A percentile compares a stretch with the other conserved stretches of the same genome.
Conservation (phyloP, 1,140 invertebrate genomes). For the Paraescarpia echinospica region DNA sequence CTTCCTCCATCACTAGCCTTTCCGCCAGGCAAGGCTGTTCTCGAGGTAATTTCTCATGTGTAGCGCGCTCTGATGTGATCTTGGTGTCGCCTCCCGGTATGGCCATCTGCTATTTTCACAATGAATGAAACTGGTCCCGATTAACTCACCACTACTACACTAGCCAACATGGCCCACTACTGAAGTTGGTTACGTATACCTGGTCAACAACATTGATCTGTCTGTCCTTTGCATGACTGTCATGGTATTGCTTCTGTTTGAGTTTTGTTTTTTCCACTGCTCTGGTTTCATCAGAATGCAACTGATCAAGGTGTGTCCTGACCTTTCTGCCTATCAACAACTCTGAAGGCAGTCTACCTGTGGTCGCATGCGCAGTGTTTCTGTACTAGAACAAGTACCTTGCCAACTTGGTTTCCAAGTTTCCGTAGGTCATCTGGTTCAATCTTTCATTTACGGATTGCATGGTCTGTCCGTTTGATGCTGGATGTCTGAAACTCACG, state of each 20-base stretch:
- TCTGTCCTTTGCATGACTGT: background rate
- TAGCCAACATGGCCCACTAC: background rate
- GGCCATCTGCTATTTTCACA: background rate
- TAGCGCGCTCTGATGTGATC: background rate
- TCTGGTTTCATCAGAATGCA: background rate
- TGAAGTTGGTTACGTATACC: background rate
- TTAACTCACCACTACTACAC: background rate
- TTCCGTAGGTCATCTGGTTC: too few species aligned
- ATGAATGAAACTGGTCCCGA: background rate
- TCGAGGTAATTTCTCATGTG: background rate
- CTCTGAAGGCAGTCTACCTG: too few species aligned
- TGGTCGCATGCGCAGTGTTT: too few species aligned
- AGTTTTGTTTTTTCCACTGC: background rate
- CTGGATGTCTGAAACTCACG: too few species aligned
- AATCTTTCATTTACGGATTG: too few species aligned
- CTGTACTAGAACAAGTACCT: too few species aligned
- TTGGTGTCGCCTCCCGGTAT: background rate
- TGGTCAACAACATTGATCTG: background rate
- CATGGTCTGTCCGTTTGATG: too few species aligned
- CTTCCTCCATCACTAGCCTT: background rate
- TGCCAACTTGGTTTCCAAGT: too few species aligned
- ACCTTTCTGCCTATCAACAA: too few species aligned
- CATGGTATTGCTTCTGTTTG: background rate
- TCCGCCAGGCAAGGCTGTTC: background rate
- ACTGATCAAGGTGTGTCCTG: too few species aligned